Evolutionary conservation across 2,113 vertebrate species (phyloP).

Genomic region (Apodemus speciosus): DNA sequence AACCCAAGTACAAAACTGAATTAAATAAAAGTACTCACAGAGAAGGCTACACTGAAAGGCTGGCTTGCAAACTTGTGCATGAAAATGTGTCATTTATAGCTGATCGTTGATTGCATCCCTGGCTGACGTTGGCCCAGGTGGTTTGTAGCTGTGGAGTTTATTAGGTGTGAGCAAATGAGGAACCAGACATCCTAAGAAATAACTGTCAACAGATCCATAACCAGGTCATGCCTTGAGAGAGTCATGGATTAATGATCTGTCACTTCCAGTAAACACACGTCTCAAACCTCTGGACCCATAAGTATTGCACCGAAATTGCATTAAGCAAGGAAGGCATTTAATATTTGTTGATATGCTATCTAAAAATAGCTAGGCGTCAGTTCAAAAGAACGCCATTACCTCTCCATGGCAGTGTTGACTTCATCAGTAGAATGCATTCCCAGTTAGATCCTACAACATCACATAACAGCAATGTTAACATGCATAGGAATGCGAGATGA

Average conservation of each 20-base stretch:
- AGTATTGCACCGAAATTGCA: slow-evolving; percentile 32
- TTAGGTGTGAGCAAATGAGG: slow-evolving; percentile 65
- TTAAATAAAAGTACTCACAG: slow-evolving; percentile 22
- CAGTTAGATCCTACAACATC: slow-evolving; percentile 4
- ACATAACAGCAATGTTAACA: background rate
- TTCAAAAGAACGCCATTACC: background rate
- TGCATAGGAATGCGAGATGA: background rate
- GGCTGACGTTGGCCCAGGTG: slow-evolving; percentile 47
- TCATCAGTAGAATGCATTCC: slow-evolving; percentile 7
- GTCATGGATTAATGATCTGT: slow-evolving; percentile 78
- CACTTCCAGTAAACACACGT: slow-evolving; percentile 76
- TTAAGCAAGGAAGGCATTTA: slow-evolving; percentile 59
- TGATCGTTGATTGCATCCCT: background rate
- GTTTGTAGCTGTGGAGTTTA: slow-evolving; percentile 60
- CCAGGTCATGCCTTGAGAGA: slow-evolving; percentile 59
- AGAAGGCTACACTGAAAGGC: background rate
- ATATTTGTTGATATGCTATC: slow-evolving; percentile 33
- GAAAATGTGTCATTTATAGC: slow-evolving; percentile 64
- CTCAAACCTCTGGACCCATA: slow-evolving; percentile 66
- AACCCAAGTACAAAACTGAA: background rate
- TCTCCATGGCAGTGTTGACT: background rate
- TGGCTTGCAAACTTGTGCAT: background rate
- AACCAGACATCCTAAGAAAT: slow-evolving; percentile 77
- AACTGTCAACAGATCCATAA: slow-evolving; percentile 63
- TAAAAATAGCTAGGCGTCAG: slow-evolving; percentile 54